Percentiles rank a stretch among this genome's conserved stretches.
Evolutionary conservation across 2,113 vertebrate species (phyloP).

Genomic region (Ophiodon elongatus): DNA sequence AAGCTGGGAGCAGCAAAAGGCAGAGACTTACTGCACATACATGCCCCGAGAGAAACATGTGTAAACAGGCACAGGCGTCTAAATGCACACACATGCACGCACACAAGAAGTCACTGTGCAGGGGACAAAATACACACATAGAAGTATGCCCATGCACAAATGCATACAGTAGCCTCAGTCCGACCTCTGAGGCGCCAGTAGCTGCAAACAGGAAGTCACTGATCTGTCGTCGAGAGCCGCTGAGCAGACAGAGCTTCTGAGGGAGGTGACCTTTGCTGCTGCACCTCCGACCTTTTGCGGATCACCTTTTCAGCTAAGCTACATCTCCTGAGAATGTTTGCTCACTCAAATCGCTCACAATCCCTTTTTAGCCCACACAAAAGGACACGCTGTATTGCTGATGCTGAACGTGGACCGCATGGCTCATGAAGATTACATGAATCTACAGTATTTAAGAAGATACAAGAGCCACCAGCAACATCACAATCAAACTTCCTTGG

Average conservation of each 20-base stretch:
- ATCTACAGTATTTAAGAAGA: constrained; percentile 25
- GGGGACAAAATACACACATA: constrained; percentile 15
- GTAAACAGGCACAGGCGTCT: constrained; percentile 14
- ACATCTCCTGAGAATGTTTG: constrained; percentile 38
- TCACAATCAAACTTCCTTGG: not conserved
- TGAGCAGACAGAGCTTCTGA: constrained; percentile 13
- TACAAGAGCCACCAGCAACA: not conserved
- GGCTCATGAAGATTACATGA: constrained; percentile 30
- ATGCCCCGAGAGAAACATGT: not conserved
- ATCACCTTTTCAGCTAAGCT: constrained; percentile 34
- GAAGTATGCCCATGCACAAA: not conserved
- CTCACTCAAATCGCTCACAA: constrained; percentile 29
- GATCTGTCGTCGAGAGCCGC: constrained; percentile 25
- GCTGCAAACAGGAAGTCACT: constrained; percentile 25
- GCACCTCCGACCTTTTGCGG: constrained; percentile 51
- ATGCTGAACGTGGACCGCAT: not conserved
- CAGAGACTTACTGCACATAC: constrained; percentile 12
- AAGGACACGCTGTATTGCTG: constrained; percentile 12
- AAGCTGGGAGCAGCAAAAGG: constrained; percentile 28
- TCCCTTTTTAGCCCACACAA: constrained; percentile 36
- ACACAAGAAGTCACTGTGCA: not conserved
- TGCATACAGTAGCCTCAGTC: not conserved
- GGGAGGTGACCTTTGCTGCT: constrained; percentile 42
- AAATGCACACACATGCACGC: not conserved
- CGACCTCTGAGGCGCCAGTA: constrained; percentile 9